These are phyloP conservation scores for Mungos mungo DNA, from an alignment of 2,113 vertebrate genomes.

Conservation along the genomic window DNA sequence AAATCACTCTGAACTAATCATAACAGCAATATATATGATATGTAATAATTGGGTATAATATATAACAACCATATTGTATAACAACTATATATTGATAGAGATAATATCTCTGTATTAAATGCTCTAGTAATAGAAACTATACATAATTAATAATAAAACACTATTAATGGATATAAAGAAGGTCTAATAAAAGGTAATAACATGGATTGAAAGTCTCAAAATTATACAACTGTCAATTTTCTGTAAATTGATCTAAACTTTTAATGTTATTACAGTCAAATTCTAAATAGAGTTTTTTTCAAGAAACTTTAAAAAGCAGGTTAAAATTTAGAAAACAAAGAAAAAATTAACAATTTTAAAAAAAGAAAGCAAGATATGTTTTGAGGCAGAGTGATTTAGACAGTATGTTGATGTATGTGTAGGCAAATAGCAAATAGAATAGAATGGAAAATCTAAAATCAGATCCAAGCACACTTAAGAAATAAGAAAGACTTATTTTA, in stretches of 20 bases:
- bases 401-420: too few species aligned
- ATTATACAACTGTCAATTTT: background rate
- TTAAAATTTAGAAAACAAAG: background rate
- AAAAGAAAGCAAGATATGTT: background rate
- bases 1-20: background rate
- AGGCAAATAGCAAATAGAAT: too few species aligned
- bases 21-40: background rate
- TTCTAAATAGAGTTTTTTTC: background rate
- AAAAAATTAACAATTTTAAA: background rate
- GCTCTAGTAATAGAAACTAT: background rate
- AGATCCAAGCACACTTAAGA: background rate
- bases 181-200: background rate
- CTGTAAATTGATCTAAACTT: background rate
- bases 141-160: background rate
- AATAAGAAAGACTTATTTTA: background rate
- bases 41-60: background rate
- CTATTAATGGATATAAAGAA: background rate
- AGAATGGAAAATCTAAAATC: background rate
- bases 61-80: background rate
- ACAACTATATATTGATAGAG: background rate
- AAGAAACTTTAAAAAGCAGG: background rate
- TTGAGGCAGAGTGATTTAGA: background rate
- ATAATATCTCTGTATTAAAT: background rate
- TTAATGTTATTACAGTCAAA: background rate
- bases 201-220: background rate